These are phyloP conservation scores for Hippotragus niger DNA, from an alignment of 2,113 vertebrate species.

Conservation along the genomic window DNA sequence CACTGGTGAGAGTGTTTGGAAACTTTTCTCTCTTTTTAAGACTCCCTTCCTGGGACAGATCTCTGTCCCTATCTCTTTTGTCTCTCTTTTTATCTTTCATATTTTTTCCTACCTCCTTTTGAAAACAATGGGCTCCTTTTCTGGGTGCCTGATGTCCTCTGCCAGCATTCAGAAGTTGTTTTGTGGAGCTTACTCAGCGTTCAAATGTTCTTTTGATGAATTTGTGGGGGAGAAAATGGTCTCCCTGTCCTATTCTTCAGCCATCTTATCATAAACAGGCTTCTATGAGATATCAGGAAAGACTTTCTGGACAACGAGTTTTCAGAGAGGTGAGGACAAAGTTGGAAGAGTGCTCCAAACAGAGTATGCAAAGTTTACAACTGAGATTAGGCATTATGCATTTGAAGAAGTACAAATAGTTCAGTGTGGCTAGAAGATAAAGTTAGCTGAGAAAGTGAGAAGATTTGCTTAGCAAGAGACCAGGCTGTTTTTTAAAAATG, in stretches of 20 bases:
- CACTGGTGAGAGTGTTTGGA: too few species aligned
- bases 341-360: neutral
- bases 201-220: too few species aligned
- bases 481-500: neutral
- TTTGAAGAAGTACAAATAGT: neutral
- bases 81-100: too few species aligned
- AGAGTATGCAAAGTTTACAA: neutral
- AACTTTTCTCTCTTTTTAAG: too few species aligned
- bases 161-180: too few species aligned
- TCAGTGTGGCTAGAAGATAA: neutral
- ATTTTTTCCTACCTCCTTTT: too few species aligned
- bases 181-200: too few species aligned
- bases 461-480: neutral
- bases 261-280: neutral
- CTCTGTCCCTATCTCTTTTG: too few species aligned
- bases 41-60: rapidly evolving
- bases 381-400: neutral
- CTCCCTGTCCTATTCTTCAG: too few species aligned
- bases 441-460: neutral
- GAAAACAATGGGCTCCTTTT: too few species aligned
- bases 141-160: too few species aligned
- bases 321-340: neutral
- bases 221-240: too few species aligned
- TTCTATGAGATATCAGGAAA: neutral
- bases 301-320: neutral